Conservation (phyloP, 2,113 vertebrate genomes). For the Corythornis madagascariensis region DNA sequence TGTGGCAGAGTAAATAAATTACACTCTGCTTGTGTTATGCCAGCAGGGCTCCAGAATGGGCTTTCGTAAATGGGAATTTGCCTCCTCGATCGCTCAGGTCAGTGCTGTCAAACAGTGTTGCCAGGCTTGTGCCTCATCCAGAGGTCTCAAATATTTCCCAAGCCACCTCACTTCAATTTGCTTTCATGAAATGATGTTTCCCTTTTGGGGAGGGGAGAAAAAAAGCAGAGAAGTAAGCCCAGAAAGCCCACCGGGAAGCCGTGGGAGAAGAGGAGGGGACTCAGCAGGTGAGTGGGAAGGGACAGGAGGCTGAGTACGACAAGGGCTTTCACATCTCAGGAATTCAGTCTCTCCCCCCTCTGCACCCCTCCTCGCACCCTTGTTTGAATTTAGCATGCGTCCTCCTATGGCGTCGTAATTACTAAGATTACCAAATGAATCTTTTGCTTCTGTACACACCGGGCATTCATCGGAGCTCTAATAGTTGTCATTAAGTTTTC, state of each 20-base stretch:
- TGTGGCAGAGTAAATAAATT: conserved; percentile 67
- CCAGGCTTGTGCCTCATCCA: conserved; percentile 12
- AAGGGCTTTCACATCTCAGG: conserved; percentile 26
- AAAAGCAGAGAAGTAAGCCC: not conserved
- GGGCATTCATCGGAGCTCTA: conserved; percentile 81
- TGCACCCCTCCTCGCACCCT: not conserved
- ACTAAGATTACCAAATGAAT: conserved; percentile 82
- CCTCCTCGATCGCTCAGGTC: conserved; percentile 34
- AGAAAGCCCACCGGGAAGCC: not conserved
- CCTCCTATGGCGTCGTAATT: conserved; percentile 76
- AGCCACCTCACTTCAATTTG: not conserved
- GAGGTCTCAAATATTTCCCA: conserved; percentile 2
- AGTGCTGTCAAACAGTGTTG: not conserved
- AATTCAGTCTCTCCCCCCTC: conserved; percentile 32
- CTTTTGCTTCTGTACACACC: conserved; percentile 81
- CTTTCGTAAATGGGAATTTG: conserved; percentile 57
- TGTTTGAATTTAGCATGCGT: conserved; percentile 68
- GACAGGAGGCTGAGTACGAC: not conserved
- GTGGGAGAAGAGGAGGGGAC: not conserved
- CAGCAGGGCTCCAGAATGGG: conserved; percentile 20
- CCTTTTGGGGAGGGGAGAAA: not conserved
- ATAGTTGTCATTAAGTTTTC: conserved; percentile 86
- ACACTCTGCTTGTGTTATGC: conserved; percentile 57
- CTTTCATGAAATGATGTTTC: not conserved
- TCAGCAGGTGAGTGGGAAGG: conserved; percentile 20